Percentiles rank a stretch among this genome's conserved stretches.
These are phyloP conservation scores for Rhamnusium bicolor DNA, from an alignment of 2,888 invertebrate genomes.

Conservation along the genomic window DNA sequence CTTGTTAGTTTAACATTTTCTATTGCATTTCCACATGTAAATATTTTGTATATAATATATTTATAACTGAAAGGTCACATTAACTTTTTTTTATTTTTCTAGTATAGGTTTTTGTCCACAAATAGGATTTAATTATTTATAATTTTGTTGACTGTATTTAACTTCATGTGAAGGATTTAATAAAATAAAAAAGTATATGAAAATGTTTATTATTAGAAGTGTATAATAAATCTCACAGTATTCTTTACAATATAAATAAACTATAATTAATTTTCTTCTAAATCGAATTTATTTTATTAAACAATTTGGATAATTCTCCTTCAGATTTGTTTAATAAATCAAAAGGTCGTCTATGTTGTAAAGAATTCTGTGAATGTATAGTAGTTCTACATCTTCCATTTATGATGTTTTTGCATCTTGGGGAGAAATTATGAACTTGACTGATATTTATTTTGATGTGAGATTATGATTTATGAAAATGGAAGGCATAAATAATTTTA, in stretches of 20 bases:
- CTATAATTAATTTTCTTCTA: not conserved
- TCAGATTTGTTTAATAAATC: no score
- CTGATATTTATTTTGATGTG: no score
- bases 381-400: no score
- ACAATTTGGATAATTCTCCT: not conserved
- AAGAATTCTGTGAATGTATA: no score
- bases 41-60: not conserved
- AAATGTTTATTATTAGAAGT: not conserved
- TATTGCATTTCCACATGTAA: not conserved
- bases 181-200: not conserved
- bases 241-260: not conserved
- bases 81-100: not conserved
- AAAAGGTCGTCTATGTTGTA: no score
- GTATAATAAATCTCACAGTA: not conserved
- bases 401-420: no score
- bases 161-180: conserved; percentile 8
- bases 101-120: not conserved
- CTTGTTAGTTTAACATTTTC: not conserved
- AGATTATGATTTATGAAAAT: no score
- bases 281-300: not conserved
- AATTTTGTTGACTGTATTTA: conserved; percentile 4
- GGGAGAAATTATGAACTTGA: no score
- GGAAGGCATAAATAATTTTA: no score
- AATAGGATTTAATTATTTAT: not conserved
- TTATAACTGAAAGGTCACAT: not conserved